Percentiles rank a stretch among this genome's conserved stretches.
phyloP scores from a whole-genome alignment of 2,797 vertebrate species.

The Diplodus sargus region DNA sequence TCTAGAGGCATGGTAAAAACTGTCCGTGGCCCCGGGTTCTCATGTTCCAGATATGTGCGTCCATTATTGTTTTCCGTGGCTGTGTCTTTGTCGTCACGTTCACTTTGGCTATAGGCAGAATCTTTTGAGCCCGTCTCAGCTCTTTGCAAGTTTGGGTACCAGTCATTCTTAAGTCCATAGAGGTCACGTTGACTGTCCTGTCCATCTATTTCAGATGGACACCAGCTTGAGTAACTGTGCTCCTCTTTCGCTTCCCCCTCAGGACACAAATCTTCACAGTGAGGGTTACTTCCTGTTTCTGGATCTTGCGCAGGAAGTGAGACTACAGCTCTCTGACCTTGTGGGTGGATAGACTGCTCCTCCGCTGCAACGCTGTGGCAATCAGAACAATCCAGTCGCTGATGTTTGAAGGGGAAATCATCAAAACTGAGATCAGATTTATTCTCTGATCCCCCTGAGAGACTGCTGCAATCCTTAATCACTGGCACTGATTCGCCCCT shows the following conservation, averaged over 20 bases:
- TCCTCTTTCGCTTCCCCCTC: slow-evolving; percentile 50
- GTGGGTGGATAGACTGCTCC: neutral
- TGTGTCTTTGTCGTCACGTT: slow-evolving; percentile 5
- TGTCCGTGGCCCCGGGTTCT: slow-evolving; percentile 11
- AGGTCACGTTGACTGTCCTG: neutral
- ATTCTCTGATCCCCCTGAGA: slow-evolving; percentile 1
- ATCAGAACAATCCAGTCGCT: slow-evolving; percentile 28
- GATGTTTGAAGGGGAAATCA: slow-evolving; percentile 28
- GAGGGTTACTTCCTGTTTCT: slow-evolving; percentile 25
- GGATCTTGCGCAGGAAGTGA: slow-evolving; percentile 21
- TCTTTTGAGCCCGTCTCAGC: slow-evolving; percentile 16
- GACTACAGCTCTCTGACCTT: slow-evolving; percentile 8
- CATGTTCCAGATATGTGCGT: slow-evolving; percentile 5
- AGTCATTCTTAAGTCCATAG: neutral
- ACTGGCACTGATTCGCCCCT: neutral
- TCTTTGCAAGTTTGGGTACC: slow-evolving; percentile 16
- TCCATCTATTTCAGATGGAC: slow-evolving; percentile 8
- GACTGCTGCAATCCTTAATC: neutral
- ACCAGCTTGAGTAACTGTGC: slow-evolving; percentile 21
- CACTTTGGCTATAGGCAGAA: neutral
- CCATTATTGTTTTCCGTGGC: neutral
- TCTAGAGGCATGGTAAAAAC: slow-evolving; percentile 5
- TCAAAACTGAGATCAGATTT: slow-evolving; percentile 23
- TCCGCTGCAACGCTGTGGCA: slow-evolving; percentile 10
- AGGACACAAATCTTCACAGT: slow-evolving; percentile 8